Conservation (phyloP, 1,140 invertebrate genomes). For the Agraylea sexmaculata region DNA sequence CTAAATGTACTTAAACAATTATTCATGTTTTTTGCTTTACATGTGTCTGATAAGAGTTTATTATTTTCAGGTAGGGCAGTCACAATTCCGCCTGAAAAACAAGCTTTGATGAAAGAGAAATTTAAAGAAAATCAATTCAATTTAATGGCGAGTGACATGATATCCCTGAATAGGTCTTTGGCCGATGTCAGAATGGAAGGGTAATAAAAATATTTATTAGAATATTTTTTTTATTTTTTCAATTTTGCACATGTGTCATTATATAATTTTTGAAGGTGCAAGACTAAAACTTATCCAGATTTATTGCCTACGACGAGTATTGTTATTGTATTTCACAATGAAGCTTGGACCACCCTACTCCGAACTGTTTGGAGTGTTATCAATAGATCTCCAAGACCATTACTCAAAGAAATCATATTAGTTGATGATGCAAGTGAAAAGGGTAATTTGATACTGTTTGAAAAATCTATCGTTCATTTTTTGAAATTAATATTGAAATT, state of each 20-base stretch:
- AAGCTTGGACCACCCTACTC: constrained; percentile 92
- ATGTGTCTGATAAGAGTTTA: not conserved
- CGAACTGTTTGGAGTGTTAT: constrained; percentile 96
- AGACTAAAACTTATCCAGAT: constrained; percentile 61
- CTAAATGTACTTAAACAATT: too few relatives aligned
- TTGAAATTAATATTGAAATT: constrained; percentile 11
- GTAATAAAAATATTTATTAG: constrained; percentile 41
- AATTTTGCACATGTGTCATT: not conserved
- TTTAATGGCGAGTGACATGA: constrained; percentile 92
- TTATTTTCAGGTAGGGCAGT: constrained; percentile 57
- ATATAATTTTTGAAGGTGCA: constrained; percentile 49
- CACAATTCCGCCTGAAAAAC: constrained; percentile 69
- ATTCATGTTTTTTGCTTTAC: not conserved
- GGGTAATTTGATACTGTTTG: constrained; percentile 40
- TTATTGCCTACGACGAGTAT: constrained; percentile 81
- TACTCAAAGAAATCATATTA: constrained; percentile 89
- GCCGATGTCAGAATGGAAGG: constrained; percentile 86
- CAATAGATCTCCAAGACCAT: constrained; percentile 71
- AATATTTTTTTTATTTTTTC: constrained; percentile 5
- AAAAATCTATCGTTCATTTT: not conserved
- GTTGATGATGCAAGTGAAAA: constrained; percentile 94
- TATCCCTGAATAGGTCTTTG: constrained; percentile 90
- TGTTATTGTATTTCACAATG: constrained; percentile 96
- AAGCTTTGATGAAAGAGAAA: constrained; percentile 83
- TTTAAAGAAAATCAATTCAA: constrained; percentile 99